Evolutionary conservation across 2,113 vertebrate species (phyloP).

Genomic region (Paramormyrops kingsleyae): DNA sequence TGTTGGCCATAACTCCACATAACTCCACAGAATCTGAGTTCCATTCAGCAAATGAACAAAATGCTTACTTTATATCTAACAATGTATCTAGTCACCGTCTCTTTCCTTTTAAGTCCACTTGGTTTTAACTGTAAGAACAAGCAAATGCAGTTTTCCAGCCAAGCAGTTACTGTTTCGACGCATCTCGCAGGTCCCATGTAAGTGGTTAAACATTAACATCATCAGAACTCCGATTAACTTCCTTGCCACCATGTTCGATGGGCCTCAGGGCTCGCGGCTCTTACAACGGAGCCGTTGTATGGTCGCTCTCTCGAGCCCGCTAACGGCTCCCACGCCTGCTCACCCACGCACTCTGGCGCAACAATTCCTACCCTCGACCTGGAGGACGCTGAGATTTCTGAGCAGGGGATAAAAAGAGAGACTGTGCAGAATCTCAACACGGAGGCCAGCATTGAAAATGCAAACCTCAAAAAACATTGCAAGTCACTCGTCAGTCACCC

Average conservation of each 20-base stretch:
- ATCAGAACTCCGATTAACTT: slow-evolving; percentile 53
- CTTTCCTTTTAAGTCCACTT: slow-evolving; percentile 27
- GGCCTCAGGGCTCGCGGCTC: slow-evolving; percentile 42
- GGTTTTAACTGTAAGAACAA: slow-evolving; percentile 32
- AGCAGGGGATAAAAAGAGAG: not conserved
- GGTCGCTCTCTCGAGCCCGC: slow-evolving; percentile 39
- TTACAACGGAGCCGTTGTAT: slow-evolving; percentile 46
- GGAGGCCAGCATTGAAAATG: slow-evolving; percentile 28
- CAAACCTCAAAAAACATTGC: slow-evolving; percentile 20
- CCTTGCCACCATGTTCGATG: slow-evolving; percentile 38
- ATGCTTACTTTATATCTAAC: not conserved
- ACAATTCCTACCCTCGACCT: slow-evolving; percentile 25
- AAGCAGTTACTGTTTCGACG: slow-evolving; percentile 42
- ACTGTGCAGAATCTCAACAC: slow-evolving; percentile 12
- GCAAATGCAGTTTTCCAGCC: slow-evolving; percentile 36
- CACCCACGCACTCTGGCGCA: slow-evolving; percentile 30
- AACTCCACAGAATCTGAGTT: not conserved
- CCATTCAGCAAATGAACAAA: not conserved
- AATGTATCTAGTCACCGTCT: not conserved
- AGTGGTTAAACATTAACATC: slow-evolving; percentile 54
- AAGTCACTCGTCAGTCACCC: slow-evolving; percentile 44
- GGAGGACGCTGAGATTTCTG: not conserved
- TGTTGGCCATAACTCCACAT: not conserved
- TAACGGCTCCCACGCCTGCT: slow-evolving; percentile 44
- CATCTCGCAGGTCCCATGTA: slow-evolving; percentile 40